Percentiles rank a stretch among this genome's conserved stretches.
phyloP scores from a whole-genome alignment of 1,140 invertebrate species.

The Chironomus striatipennis region DNA sequence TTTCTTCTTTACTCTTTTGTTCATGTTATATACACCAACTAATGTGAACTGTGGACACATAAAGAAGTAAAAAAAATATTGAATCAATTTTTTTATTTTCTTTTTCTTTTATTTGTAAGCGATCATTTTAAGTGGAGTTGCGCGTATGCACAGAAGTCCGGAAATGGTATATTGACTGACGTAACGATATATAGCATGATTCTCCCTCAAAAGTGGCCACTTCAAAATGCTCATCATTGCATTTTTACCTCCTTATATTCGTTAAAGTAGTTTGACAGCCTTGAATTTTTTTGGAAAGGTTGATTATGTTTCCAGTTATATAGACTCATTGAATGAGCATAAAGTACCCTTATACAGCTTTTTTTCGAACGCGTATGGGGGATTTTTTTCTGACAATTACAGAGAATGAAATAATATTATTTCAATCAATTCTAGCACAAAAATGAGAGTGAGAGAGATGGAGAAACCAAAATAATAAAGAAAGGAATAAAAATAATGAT shows the following conservation, averaged over 20 bases:
- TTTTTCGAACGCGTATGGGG: too few relatives aligned
- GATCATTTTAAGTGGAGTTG: not conserved
- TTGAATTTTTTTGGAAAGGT: constrained; percentile 6
- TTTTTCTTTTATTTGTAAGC: not conserved
- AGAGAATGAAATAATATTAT: constrained; percentile 20
- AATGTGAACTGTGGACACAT: not conserved
- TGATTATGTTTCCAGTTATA: not conserved
- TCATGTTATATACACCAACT: constrained; percentile 1
- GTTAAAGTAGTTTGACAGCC: constrained; percentile 5
- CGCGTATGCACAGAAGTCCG: not conserved
- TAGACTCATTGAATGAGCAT: not conserved
- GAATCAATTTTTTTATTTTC: not conserved
- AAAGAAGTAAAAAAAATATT: not conserved
- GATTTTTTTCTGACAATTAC: constrained; percentile 1
- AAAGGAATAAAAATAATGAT: not conserved
- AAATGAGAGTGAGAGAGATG: not conserved
- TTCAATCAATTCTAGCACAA: constrained; percentile 4
- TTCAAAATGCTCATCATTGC: constrained; percentile 17
- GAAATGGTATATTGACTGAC: constrained; percentile 15
- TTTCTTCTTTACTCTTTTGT: constrained; percentile 3
- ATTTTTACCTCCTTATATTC: not conserved
- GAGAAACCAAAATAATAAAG: not conserved
- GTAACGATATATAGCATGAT: constrained; percentile 5
- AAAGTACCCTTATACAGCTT: too few relatives aligned
- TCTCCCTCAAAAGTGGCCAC: constrained; percentile 15